Base-by-base conservation (phyloP, 2,113 vertebrate genomes). In the Hymenochirus boettgeri region DNA sequence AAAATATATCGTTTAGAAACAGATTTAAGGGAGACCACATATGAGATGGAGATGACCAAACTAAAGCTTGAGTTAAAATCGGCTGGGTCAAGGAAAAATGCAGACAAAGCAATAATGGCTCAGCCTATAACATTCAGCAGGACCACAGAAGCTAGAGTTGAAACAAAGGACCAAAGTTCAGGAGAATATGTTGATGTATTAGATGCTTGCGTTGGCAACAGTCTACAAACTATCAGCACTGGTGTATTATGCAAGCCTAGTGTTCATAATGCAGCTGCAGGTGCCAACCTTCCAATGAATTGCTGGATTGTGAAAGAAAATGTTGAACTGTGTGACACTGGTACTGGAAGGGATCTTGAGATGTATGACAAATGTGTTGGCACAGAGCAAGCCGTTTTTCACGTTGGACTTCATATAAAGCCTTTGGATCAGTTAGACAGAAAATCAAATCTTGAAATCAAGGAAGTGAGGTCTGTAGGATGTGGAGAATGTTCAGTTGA, bases 11-110 rank as follows among this genome's bases (percentile, higher is more conserved):
- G 91, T 37, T 74, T 98, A 39, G 94, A 99, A 69, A 93, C 91
- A 24, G 91, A 95, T 72, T 87, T 99, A 55, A 95, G 90, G 57
- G 96, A 99, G 77, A 89, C 92, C 0, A 93, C 93, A 2, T 92
- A 95, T 53, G 83, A 94, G 64, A 89, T 92, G 72, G 96, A 98
- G 75, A 99, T 99, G 95, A 91, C 92, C 6, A 97, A 92, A 75
- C 83, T 99, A 3, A 99, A 98, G 55, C 88, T 97, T 27, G 93
- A 99, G 75, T 87, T 99, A 4, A 91, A 93, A 69, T 93, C 88
- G 0, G 96, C 94, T 2, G 91, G 93, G 0, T 91, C 74, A 10
- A 89, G 90, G 77, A 97, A 96, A 54, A 95, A 88, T 27, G 73
- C 80, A 0, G 95, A 98, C 79, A 98, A 94, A 79, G 89, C 91